Conservation (phyloP, 1,140 invertebrate genomes). For the Listronotus oregonensis region DNA sequence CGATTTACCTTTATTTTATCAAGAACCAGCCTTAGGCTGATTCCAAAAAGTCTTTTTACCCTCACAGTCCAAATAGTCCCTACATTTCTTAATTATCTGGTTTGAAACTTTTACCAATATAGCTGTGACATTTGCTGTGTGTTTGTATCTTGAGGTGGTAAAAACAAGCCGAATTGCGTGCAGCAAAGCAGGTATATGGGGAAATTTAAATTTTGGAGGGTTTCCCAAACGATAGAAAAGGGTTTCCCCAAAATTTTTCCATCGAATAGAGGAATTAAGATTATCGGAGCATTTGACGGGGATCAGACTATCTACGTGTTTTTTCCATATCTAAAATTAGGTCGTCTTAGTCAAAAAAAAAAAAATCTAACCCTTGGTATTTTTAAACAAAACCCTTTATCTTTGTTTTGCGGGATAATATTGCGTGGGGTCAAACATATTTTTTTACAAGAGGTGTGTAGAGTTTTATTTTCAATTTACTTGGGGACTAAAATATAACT, state of each 20-base stretch:
- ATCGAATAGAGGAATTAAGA: constrained; percentile 86
- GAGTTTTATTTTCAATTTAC: no score
- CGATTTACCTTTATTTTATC: constrained; percentile 70
- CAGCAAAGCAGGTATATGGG: constrained; percentile 71
- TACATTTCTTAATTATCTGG: constrained; percentile 74
- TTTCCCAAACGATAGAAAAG: constrained; percentile 79
- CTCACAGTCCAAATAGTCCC: constrained; percentile 70
- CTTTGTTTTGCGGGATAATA: no score
- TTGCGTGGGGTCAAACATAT: no score
- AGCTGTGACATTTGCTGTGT: constrained; percentile 72
- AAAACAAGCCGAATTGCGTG: constrained; percentile 81
- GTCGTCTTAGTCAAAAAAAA: no score
- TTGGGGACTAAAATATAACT: no score
- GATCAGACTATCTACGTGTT: constrained; percentile 73
- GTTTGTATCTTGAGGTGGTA: constrained; percentile 82
- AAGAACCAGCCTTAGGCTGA: constrained; percentile 67
- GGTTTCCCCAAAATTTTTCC: constrained; percentile 83
- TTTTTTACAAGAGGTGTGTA: no score
- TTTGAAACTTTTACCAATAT: constrained; percentile 81
- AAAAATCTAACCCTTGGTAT: no score
- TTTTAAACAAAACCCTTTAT: no score
- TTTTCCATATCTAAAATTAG: constrained; percentile 72
- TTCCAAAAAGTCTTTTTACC: constrained; percentile 71
- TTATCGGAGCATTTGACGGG: constrained; percentile 83
- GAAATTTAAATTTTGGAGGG: constrained; percentile 71